These are phyloP conservation scores for Spinus olivaceus DNA, from an alignment of 2,797 vertebrate species.

Conservation along the genomic window DNA sequence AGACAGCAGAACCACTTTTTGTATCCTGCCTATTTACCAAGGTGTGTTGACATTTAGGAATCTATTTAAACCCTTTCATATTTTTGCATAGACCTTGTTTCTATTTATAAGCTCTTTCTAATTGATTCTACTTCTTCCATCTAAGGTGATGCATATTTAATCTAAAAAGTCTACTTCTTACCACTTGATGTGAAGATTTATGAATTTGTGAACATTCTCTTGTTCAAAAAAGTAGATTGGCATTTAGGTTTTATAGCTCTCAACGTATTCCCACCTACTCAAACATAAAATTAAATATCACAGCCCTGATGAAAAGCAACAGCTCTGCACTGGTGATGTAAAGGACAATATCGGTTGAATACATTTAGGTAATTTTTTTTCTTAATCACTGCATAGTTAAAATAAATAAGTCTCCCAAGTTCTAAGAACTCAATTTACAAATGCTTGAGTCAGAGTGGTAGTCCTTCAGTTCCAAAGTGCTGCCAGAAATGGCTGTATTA, in stretches of 20 bases:
- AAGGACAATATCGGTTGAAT: conserved; percentile 16
- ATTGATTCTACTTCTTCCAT: neutral
- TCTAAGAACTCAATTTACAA: neutral
- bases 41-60: neutral
- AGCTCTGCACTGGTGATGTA: conserved; percentile 15
- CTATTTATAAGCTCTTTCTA: neutral
- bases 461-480: neutral
- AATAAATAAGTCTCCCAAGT: neutral
- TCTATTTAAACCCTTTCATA: neutral
- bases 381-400: neutral
- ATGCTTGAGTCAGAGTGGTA: neutral
- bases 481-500: neutral
- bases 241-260: conserved; percentile 46
- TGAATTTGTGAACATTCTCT: conserved; percentile 31
- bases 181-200: neutral
- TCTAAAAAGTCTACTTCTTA: neutral
- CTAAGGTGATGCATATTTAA: conserved; percentile 33
- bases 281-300: conserved; percentile 60
- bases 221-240: conserved; percentile 52
- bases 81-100: neutral
- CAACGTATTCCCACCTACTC: conserved; percentile 43
- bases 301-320: conserved; percentile 40
- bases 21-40: neutral
- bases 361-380: neutral
- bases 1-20: neutral